Evolutionary conservation across 35 echinoderm and acorn worm species (phyloP), one percentile per base, ranked within the genome.

Genomic region (Ptychodera flava): DNA sequence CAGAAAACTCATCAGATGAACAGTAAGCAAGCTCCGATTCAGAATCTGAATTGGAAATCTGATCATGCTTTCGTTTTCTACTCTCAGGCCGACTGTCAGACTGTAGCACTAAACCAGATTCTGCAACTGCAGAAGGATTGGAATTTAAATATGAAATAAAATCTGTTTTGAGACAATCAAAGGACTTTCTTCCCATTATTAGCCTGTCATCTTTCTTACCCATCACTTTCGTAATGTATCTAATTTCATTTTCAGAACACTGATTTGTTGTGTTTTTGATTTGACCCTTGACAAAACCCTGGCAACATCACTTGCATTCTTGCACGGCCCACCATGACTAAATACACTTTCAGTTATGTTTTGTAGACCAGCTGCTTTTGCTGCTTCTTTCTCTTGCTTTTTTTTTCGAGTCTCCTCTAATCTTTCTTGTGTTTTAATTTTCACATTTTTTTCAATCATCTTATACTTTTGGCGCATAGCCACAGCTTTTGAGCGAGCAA

Each of bases 191-290:
- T 0, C 35, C 88, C 0, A 89, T 82, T 0, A 83, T 80, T 16
- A 89, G 32, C 0, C 80, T 29, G 29, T 83, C 37, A 32, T 83
- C 35, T 33, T 81, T 80, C 12, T 83, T 79, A 34, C 88, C 80
- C 38, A 89, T 14, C 29, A 89, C 86, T 35, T 27, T 89, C 77
- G 36, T 83, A 1, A 83, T 33, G 33, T 89, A 89, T 75, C 88
- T 76, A 31, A 89, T 77, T 89, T n/a, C n/a, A n/a, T n/a, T n/a
- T n/a, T n/a, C 0, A 89, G 30, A 32, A 84, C 78, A 0, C 78
- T 45, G 0, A 84, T 1, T 84, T 89, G 36, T 15, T 0, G 0
- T 83, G 35, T 89, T 64, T 89, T 53, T 27, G n/a, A 28, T 0
- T 0, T 34, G n/a, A 6, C 12, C 16, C 32, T 36, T 84, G 6